Base-by-base conservation (phyloP, 2,113 vertebrate genomes). In the Vireo altiloquus region DNA sequence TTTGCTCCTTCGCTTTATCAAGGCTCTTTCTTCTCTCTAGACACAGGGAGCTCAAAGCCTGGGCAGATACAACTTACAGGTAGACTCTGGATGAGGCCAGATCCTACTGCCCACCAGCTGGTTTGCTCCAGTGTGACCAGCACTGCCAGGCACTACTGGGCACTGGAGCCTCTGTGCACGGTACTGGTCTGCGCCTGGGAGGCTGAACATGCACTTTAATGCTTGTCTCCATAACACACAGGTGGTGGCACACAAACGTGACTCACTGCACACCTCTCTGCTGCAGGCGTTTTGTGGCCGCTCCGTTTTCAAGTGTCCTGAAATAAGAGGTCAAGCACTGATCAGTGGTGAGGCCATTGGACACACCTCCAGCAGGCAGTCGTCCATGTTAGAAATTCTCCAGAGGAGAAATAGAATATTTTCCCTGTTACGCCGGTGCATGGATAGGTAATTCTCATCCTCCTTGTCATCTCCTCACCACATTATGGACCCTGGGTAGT, bases 261-360 rank as follows among this genome's bases (percentile, higher is more conserved):
- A 13, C 53, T 15, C 23, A 2, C 24, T 18, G 10, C 30, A 11
- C 2, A 18, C 0, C 0, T 16, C 25, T 85, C 46, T 79, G 65
- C 53, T 65, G 46, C 22, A 61, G 46, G 12, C 1, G 1, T 59
- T 63, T 23, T 80, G 33, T 47, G 30, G 21, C 39, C 11, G 74
- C 33, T 69, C 9, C 1, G 1, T 69, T 92, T 94, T 66, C 47
- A 74, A 16, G 49, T 5, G 10, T 9, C 11, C 54, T 47, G 39
- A 76, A 77, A 54, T 2, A 59, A 44, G 7, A 54, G 27, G 19
- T 72, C 37, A 87, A 68, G 31, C 3, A 0, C 24, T 23, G 9
- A 23, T 42, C 25, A 4, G n/a, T 42, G 27, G 9, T 20, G n/a
- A 72, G 75, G 54, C 15, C 46, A 13, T 15, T 15, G 44, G 70